Percentiles rank a stretch among this genome's conserved stretches.
phyloP scores from a whole-genome alignment of 2,888 invertebrate species.

The Drosophila cyrtoloma region DNA sequence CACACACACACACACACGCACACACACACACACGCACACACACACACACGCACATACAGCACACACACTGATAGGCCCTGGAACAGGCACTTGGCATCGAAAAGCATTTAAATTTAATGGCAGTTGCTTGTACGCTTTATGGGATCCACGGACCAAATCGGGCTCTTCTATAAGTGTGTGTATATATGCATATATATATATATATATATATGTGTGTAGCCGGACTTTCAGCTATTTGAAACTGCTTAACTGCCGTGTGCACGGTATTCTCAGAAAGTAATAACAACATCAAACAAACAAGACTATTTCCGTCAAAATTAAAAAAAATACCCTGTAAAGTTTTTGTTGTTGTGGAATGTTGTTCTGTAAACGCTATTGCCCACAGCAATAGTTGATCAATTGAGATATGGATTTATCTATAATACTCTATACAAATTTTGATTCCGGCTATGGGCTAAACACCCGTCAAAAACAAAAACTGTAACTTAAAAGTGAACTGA shows the following conservation, averaged over 20 bases:
- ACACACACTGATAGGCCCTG: constrained; percentile 4
- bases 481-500: not conserved
- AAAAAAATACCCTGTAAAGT: constrained; percentile 11
- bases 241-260: constrained; percentile 45
- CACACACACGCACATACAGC: constrained; percentile 10
- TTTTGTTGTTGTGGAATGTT: not conserved
- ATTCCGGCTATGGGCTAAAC: not conserved
- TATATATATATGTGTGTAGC: not conserved
- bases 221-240: constrained; percentile 32
- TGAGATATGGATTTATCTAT: not conserved
- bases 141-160: constrained; percentile 27
- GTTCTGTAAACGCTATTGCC: not conserved
- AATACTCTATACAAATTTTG: not conserved
- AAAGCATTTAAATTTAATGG: constrained; percentile 80
- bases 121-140: constrained; percentile 75
- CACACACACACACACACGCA: constrained; percentile 9
- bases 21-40: constrained; percentile 10
- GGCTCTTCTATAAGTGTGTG: not conserved
- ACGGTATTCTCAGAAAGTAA: constrained; percentile 58
- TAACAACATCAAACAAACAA: constrained; percentile 2
- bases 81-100: constrained; percentile 63
- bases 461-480: not conserved
- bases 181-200: not conserved
- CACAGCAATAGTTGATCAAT: not conserved
- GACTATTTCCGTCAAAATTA: not conserved